Evolutionary conservation across 2,888 invertebrate species (phyloP).

Genomic region (Coleophora deauratella): DNA sequence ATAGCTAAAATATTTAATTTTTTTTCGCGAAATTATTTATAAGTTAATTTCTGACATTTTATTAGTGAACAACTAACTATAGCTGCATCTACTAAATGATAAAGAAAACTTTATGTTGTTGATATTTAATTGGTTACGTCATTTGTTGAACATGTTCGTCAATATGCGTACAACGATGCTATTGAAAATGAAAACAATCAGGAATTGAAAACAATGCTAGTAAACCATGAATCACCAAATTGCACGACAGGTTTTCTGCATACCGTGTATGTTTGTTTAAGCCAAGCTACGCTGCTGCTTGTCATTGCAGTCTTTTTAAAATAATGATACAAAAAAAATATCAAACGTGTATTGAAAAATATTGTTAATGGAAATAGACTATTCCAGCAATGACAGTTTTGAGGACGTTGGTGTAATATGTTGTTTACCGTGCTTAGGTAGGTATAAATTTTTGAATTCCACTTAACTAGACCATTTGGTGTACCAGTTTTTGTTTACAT

Average conservation of each 20-base stretch:
- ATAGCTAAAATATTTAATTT: too few species aligned
- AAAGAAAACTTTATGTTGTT: conserved; percentile 6
- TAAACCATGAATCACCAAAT: conserved; percentile 52
- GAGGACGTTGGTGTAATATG: conserved; percentile 53
- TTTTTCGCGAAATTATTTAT: too few species aligned
- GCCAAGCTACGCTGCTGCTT: conserved; percentile 29
- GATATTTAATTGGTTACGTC: conserved; percentile 22
- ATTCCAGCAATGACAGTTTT: conserved; percentile 51
- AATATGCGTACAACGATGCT: conserved; percentile 34
- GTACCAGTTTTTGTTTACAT: too few species aligned
- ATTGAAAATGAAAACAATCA: conserved; percentile 48
- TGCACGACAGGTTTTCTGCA: conserved; percentile 36
- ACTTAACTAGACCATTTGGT: too few species aligned
- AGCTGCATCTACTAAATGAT: too few species aligned
- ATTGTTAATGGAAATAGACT: conserved; percentile 45
- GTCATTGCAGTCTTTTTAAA: conserved; percentile 23
- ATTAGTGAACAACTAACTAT: too few species aligned
- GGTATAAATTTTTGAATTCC: too few species aligned
- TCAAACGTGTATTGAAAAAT: too few species aligned
- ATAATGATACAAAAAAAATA: conserved; percentile 4
- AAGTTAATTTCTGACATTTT: too few species aligned
- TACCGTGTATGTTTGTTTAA: conserved; percentile 34
- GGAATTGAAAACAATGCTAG: conserved; percentile 54
- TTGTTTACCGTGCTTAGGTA: conserved; percentile 62
- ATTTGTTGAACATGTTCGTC: conserved; percentile 47